Evolutionary conservation across 2,113 vertebrate species (phyloP).

Genomic region (Nothobranchius furzeri): DNA sequence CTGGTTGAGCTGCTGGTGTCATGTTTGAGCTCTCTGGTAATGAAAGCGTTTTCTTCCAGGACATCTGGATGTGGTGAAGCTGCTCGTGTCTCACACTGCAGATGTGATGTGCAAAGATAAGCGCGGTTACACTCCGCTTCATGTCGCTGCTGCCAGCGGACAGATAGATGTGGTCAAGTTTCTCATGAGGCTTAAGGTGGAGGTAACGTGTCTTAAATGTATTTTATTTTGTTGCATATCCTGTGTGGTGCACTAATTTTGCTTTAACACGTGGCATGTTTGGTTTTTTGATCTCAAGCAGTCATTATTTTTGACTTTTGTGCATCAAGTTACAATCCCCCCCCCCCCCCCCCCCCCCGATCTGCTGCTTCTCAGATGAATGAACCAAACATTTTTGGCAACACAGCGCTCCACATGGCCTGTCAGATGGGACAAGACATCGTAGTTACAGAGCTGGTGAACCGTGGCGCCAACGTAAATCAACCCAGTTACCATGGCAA

Average conservation of each 20-base stretch:
- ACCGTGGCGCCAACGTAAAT: constrained; percentile 91
- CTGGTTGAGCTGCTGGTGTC: background rate
- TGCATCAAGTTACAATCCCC: too few relatives aligned
- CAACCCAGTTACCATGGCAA: constrained; percentile 88
- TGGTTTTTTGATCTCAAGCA: too few relatives aligned
- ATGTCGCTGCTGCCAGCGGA: constrained; percentile 89
- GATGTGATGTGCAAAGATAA: constrained; percentile 90
- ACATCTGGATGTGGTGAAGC: constrained; percentile 92
- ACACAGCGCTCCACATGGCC: constrained; percentile 95
- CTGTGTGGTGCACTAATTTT: background rate
- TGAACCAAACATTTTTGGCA: constrained; percentile 89
- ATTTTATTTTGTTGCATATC: background rate
- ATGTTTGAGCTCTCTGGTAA: background rate
- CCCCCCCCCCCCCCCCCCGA: too few relatives aligned
- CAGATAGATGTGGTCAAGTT: constrained; percentile 89
- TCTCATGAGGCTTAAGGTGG: constrained; percentile 86
- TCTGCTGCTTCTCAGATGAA: constrained; percentile 80
- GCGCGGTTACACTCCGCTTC: constrained; percentile 91
- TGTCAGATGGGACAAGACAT: constrained; percentile 92
- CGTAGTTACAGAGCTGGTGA: constrained; percentile 91
- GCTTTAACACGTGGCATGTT: background rate
- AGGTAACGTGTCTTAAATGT: constrained; percentile 77
- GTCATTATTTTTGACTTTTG: too few relatives aligned
- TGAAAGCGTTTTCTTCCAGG: constrained; percentile 73
- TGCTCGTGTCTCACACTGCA: constrained; percentile 86